Evolutionary conservation across 2,797 vertebrate species (phyloP).

Genomic region (Pogonophryne albipinna): DNA sequence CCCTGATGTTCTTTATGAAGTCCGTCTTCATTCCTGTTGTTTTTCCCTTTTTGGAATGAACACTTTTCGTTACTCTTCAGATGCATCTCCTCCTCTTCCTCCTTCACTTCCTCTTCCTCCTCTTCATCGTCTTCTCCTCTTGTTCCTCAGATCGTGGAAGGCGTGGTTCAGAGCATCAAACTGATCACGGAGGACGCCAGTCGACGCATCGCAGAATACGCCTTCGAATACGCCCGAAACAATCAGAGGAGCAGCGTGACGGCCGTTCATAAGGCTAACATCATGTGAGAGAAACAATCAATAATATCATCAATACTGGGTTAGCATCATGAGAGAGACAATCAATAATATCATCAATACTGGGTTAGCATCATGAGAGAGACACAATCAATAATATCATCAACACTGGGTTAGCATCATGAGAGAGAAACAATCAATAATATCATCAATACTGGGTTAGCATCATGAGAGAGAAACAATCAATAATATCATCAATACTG

Average conservation of each 20-base stretch:
- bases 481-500: too few relatives aligned
- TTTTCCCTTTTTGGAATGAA: too few relatives aligned
- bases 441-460: too few relatives aligned
- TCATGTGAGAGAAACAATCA: constrained; percentile 86
- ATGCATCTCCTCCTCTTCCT: not conserved
- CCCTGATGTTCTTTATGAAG: not conserved
- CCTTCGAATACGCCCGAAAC: constrained; percentile 96
- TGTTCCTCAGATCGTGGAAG: constrained; percentile 92
- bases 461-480: too few relatives aligned
- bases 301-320: too few relatives aligned
- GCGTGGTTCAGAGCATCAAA: constrained; percentile 98
- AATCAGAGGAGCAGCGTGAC: constrained; percentile 94
- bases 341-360: too few relatives aligned
- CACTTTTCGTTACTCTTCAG: too few relatives aligned
- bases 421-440: too few relatives aligned
- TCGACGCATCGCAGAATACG: constrained; percentile 94
- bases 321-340: too few relatives aligned
- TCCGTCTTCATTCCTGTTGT: not conserved
- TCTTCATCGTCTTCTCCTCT: not conserved
- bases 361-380: too few relatives aligned
- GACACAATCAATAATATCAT: too few relatives aligned
- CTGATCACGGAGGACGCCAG: constrained; percentile 96
- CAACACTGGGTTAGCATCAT: too few relatives aligned
- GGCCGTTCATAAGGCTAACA: constrained; percentile 98
- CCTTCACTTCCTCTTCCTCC: not conserved